Base-by-base conservation (phyloP, 2,797 vertebrate species). In the Melanogrammus aeglefinus region DNA sequence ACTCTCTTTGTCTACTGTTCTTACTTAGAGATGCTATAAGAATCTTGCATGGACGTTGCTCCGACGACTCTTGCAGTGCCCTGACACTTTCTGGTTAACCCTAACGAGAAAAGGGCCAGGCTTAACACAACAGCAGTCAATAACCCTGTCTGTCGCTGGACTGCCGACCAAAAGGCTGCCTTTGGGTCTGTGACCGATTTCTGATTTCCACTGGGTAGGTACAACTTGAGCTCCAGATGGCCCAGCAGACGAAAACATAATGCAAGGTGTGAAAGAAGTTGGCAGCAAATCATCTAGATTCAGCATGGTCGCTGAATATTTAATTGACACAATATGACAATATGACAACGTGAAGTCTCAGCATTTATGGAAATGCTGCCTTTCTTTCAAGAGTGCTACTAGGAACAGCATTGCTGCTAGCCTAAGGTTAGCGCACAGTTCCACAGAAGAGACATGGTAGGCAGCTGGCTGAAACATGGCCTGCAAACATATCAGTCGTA, bases 391-490 rank as follows among this genome's bases (percentile, higher is more conserved):
- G 14, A 69, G 63, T 10, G 21, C 57, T 24, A 27, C n/a, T 3
- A 9, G 57, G 57, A 63, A 63, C 21, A 63, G 57, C 57, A 18
- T 63, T n/a, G 14, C 24, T 27, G 0, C 24, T 27, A 69, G 63
- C 63, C 63, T 27, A 27, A 13, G 63, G 24, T 27, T 69, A 27
- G 24, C 57, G 57, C 57, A 9, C 21, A 24, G 21, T 63, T 69
- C 5, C 57, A 27, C 63, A 69, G 63, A 27, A 69, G n/a, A 69
- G 24, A 69, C 21, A 36, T 14, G 21, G 33, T 29, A 47, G 27
- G 74, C 41, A 29, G 74, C 74, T 73, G 57, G 71, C n/a, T 39
- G 24, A 27, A 38, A 29, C 73, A 47, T 47, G 36, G 39, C n/a
- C 5, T 44, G 24, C 10, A 14, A 41, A n/a, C n/a, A 6, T 41